phyloP scores from a whole-genome alignment of 2,797 vertebrate genomes.

The Prunella strophiata region DNA sequence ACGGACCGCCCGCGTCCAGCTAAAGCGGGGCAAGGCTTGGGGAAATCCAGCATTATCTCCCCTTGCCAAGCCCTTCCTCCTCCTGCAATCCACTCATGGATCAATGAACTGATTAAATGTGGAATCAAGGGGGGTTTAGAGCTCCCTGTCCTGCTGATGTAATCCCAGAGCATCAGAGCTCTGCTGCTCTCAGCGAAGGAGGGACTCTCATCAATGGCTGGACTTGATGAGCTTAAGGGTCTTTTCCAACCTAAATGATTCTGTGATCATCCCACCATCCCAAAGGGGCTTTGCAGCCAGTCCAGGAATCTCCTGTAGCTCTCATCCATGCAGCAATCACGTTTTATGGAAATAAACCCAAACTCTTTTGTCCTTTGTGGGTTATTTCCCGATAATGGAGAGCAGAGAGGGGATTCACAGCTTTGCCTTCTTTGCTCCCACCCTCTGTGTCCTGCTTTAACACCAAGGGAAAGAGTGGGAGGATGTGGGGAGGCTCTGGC shows the following conservation, averaged over 20 bases:
- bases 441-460: background rate
- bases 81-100: background rate
- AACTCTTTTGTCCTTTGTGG: background rate
- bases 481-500: background rate
- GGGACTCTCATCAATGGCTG: background rate
- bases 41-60: background rate
- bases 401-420: background rate
- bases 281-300: background rate
- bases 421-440: background rate
- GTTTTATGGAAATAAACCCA: background rate
- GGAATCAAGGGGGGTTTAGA: background rate
- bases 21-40: background rate
- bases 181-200: background rate
- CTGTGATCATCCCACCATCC: background rate
- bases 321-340: accelerated
- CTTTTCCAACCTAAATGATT: background rate
- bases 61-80: background rate
- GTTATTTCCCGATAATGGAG: accelerated
- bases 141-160: background rate
- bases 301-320: background rate
- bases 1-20: accelerated
- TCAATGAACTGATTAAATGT: background rate
- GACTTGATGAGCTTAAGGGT: background rate
- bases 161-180: background rate
- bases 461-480: background rate